Evolutionary conservation across 2,797 vertebrate genomes (phyloP).

Genomic region (Ptychadena robeensis): DNA sequence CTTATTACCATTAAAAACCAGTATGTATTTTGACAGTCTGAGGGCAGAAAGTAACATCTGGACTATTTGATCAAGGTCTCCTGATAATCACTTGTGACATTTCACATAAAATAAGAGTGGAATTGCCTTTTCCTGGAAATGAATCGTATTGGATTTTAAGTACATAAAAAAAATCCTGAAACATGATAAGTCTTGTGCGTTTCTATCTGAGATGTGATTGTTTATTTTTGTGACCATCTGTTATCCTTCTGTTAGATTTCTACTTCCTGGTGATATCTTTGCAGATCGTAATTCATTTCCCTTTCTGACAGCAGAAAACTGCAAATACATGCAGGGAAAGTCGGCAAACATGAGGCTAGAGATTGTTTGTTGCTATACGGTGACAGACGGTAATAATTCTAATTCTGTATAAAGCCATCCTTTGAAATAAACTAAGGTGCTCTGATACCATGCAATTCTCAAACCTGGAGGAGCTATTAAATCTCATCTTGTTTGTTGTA

Average conservation of each 20-base stretch:
- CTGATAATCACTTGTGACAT: slow-evolving; percentile 45
- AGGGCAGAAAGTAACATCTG: slow-evolving; percentile 8
- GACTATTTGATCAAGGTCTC: slow-evolving; percentile 35
- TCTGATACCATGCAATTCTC: background rate
- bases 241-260: slow-evolving; percentile 43
- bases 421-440: background rate
- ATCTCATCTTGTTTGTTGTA: no score
- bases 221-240: slow-evolving; percentile 43
- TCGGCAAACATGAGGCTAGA: slow-evolving; percentile 23
- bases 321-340: slow-evolving; percentile 20
- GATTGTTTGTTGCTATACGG: background rate
- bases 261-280: slow-evolving; percentile 39
- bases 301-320: slow-evolving; percentile 16
- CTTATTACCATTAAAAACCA: background rate
- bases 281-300: slow-evolving; percentile 36
- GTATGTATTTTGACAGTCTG: slow-evolving; percentile 9
- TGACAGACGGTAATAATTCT: background rate
- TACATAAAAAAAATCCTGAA: slow-evolving; percentile 51
- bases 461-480: no score
- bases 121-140: slow-evolving; percentile 26
- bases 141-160: slow-evolving; percentile 37
- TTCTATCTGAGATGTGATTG: slow-evolving; percentile 37
- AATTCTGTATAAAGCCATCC: background rate
- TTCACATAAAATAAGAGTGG: slow-evolving; percentile 38
- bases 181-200: slow-evolving; percentile 35